phyloP scores from a whole-genome alignment of 2,888 invertebrate genomes.

The Scaptomyza caliginosa region DNA sequence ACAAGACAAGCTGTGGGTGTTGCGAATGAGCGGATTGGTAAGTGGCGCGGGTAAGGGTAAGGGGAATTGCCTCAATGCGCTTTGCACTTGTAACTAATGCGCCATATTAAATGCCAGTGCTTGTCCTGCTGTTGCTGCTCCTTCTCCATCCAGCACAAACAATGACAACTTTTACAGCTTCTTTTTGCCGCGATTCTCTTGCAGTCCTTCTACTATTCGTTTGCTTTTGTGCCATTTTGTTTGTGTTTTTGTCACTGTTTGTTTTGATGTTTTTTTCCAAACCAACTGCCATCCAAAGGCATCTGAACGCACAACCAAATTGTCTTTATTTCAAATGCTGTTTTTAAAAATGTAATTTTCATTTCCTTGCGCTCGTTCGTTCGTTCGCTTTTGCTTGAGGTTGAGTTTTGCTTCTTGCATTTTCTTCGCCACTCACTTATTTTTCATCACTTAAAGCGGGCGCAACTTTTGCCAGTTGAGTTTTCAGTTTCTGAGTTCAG shows the following conservation, averaged over 20 bases:
- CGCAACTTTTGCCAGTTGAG: constrained; percentile 35
- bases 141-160: constrained; percentile 43
- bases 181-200: constrained; percentile 31
- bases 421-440: constrained; percentile 23
- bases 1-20: constrained; percentile 43
- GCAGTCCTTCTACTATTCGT: not conserved
- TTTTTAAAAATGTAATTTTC: constrained; percentile 74
- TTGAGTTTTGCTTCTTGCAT: not conserved
- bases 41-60: not conserved
- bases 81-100: constrained; percentile 74
- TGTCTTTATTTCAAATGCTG: constrained; percentile 69
- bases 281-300: constrained; percentile 15
- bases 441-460: constrained; percentile 48
- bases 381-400: too few relatives aligned
- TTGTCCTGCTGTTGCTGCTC: constrained; percentile 25
- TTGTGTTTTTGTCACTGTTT: constrained; percentile 40
- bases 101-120: constrained; percentile 68
- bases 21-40: not conserved
- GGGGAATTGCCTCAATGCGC: constrained; percentile 46
- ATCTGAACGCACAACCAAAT: constrained; percentile 46
- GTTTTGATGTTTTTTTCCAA: constrained; percentile 26
- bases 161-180: constrained; percentile 73
- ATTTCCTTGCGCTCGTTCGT: constrained; percentile 30
- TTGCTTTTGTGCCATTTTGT: constrained; percentile 41
- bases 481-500: constrained; percentile 24